Base-by-base conservation (phyloP, 2,797 vertebrate genomes). In the Oryzias dopingdopingensis region DNA sequence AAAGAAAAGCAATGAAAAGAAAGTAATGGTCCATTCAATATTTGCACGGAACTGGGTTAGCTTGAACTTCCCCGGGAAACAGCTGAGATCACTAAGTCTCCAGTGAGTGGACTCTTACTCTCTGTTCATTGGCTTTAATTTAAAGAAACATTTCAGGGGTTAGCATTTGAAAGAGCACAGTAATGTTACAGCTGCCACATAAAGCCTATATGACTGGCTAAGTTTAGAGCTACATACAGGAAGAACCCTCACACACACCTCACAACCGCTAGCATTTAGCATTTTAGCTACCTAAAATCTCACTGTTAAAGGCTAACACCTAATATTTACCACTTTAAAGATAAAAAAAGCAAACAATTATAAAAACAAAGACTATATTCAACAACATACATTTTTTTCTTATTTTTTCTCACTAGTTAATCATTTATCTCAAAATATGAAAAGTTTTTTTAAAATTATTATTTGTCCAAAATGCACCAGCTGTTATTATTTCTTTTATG, bases 81-180 rank as follows among this genome's bases (percentile, higher is more conserved):
- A 50, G 80, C 62, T 73, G 67, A 74, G 82, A 81, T 84, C 60
- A 73, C 47, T 78, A 76, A 18, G 75, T 82, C 81, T 76, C 80
- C 83, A 83, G 83, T 77, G 87, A 89, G 89, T 86, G 79, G 89
- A 90, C 89, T 88, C 79, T 90, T 90, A 89, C 88, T 90, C 86
- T 89, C 89, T 91, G 87, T 91, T 87, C 88, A 90, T 90, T 88
- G 87, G 86, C 68, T 89, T 91, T 90, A 88, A 95, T 99, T 98
- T 98, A 99, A 98, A 98, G 95, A 99, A 96, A 99, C 96, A 99
- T 98, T 97, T 96, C 96, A 99, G 95, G 95, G 95, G 96, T 99
- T 98, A 98, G 96, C 96, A 99, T 97, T 95, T 97, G 96, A 94
- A 98, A 98, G 95, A 96, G 97, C 95, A 98, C 96, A 98, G 95